Evolutionary conservation across 2,888 invertebrate genomes (phyloP), one percentile per base, ranked within the genome.

Genomic region (Bruchidius siliquastri): DNA sequence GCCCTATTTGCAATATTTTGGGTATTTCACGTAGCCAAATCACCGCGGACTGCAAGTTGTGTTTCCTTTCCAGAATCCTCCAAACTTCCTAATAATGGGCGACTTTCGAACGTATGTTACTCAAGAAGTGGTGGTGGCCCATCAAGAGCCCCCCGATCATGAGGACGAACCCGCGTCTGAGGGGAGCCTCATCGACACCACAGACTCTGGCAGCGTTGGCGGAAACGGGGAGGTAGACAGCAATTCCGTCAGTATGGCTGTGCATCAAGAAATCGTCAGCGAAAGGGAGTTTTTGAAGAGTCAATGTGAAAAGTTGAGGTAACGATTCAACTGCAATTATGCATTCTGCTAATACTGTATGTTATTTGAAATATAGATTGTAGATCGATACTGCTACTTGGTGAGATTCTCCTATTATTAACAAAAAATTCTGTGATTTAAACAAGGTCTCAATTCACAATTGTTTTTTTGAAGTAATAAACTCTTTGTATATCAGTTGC

Each of bases 31-130:
- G 26, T 8, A 26, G 26, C 26, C 26, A 26, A 26, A 26, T 26
- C 26, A 4, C 26, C 26, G n/a, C n/a, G n/a, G 26, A 26, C 26
- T 26, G 13, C 49, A 49, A 49, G 18, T 13, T 18, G 49, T 13
- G 1, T 18, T 49, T 18, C 67, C 13, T 21, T 84, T 87, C 30
- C 81, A 93, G 87, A 92, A 93, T 81, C 96, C 98, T 74, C 99
- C 99, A 0, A 99, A 99, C 87, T 99, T 99, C 88, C 88, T 97
- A 77, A 91, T 94, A 76, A 93, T 96, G 88, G 93, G 97, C 70
- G 98, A 98, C 85, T 91, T 99, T 82, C 93, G 95, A 73, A 94
- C 94, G 22, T 99, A 99, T 84, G 94, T 96, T 72, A 95, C 98
- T 0, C 98, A 98, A 0, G 97, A 97, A 77, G 98, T 96, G 69